These are phyloP conservation scores for Pachypanchax playfairii DNA, from an alignment of 2,113 vertebrate species.

Conservation along the genomic window DNA sequence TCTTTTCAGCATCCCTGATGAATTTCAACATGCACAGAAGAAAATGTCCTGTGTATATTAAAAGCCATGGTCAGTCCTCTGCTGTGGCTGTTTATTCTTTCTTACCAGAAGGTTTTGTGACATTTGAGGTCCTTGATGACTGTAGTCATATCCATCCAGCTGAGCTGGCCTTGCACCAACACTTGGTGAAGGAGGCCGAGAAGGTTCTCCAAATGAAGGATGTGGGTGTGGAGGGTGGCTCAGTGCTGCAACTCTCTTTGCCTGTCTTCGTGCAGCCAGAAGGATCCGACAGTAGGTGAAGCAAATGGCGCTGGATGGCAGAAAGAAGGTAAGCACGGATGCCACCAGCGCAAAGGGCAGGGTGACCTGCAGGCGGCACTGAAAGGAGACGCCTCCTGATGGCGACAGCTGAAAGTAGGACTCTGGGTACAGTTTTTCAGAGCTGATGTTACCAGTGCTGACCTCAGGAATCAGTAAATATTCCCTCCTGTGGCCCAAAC, in stretches of 20 bases:
- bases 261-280: constrained; percentile 88
- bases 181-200: constrained; percentile 70
- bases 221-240: constrained; percentile 78
- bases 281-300: constrained; percentile 98
- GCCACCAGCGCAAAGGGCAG: constrained; percentile 92
- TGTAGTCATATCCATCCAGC: constrained; percentile 71
- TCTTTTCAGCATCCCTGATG: neutral
- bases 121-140: constrained; percentile 69
- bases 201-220: constrained; percentile 79
- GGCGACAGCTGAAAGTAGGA: constrained; percentile 71
- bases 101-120: constrained; percentile 74
- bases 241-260: constrained; percentile 89
- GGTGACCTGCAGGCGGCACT: constrained; percentile 90
- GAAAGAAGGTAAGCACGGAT: constrained; percentile 93
- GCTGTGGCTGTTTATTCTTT: neutral
- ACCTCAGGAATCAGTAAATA: neutral
- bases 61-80: neutral
- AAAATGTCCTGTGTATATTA: neutral
- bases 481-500: constrained; percentile 74
- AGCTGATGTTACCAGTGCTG: constrained; percentile 50
- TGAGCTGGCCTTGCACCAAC: constrained; percentile 46
- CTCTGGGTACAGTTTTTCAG: constrained; percentile 60
- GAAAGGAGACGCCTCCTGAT: constrained; percentile 65
- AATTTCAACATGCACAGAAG: neutral
- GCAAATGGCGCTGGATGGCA: constrained; percentile 92